phyloP scores from a whole-genome alignment of 2,113 vertebrate genomes.

The Uria lomvia region DNA sequence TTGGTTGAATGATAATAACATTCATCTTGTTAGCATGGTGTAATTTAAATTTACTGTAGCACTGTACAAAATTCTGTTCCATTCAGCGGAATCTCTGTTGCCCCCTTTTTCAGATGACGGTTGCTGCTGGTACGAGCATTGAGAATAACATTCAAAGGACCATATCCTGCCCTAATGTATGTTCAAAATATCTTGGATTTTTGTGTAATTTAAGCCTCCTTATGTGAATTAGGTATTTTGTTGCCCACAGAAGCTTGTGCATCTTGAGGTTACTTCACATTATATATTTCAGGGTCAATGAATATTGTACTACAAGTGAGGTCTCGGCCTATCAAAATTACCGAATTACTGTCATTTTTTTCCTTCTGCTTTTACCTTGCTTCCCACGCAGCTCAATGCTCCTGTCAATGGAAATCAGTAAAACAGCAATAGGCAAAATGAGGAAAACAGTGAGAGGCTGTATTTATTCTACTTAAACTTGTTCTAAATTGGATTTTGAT shows the following conservation, averaged over 20 bases:
- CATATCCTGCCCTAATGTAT: constrained; percentile 77
- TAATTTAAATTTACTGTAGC: constrained; percentile 29
- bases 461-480: neutral
- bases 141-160: constrained; percentile 77
- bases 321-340: neutral
- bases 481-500: neutral
- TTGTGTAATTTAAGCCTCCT: constrained; percentile 22
- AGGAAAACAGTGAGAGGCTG: neutral
- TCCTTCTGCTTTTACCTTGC: neutral
- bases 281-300: constrained; percentile 15
- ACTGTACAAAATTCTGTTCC: constrained; percentile 34
- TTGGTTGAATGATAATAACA: neutral
- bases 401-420: constrained; percentile 15
- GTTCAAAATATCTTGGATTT: constrained; percentile 65
- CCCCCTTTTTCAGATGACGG: constrained; percentile 74
- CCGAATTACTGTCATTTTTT: neutral
- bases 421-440: neutral
- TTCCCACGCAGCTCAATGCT: neutral
- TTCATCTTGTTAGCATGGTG: neutral
- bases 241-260: neutral
- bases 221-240: constrained; percentile 44
- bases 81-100: constrained; percentile 69
- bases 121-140: constrained; percentile 75
- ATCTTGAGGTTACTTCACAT: neutral
- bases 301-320: constrained; percentile 68